Evolutionary conservation across 2,888 invertebrate species (phyloP).

Genomic region (Charanyca ferruginea): DNA sequence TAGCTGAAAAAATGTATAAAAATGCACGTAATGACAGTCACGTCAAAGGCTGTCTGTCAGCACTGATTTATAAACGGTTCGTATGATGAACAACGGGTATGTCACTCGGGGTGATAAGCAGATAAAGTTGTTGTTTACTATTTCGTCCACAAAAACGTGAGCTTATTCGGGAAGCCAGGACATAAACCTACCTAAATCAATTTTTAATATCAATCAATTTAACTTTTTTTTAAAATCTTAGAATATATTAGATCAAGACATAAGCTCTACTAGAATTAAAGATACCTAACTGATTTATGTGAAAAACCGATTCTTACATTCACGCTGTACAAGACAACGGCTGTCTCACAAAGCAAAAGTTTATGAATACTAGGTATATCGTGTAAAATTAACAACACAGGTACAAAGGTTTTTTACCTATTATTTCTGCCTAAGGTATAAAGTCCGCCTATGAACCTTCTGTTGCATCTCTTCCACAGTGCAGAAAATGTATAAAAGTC

Average conservation of each 20-base stretch:
- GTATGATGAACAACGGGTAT: too few relatives aligned
- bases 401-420: too few relatives aligned
- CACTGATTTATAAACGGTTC: too few relatives aligned
- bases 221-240: background rate
- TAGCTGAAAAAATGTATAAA: constrained; percentile 7
- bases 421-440: too few relatives aligned
- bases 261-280: background rate
- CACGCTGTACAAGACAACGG: background rate
- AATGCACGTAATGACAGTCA: constrained; percentile 6
- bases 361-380: too few relatives aligned
- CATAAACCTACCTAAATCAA: too few relatives aligned
- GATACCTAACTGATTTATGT: too few relatives aligned
- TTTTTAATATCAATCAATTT: background rate
- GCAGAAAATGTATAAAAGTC: too few relatives aligned
- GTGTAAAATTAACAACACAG: too few relatives aligned
- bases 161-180: background rate
- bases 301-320: constrained; percentile 5
- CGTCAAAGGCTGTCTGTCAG: constrained; percentile 23
- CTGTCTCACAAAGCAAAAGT: background rate
- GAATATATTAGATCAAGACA: background rate
- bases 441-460: too few relatives aligned
- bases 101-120: constrained; percentile 21
- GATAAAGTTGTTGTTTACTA: constrained; percentile 25
- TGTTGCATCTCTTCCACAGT: too few relatives aligned
- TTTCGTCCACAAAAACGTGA: constrained; percentile 16